Conservation (phyloP, 2,888 invertebrate genomes). For the Apoderus coryli region DNA sequence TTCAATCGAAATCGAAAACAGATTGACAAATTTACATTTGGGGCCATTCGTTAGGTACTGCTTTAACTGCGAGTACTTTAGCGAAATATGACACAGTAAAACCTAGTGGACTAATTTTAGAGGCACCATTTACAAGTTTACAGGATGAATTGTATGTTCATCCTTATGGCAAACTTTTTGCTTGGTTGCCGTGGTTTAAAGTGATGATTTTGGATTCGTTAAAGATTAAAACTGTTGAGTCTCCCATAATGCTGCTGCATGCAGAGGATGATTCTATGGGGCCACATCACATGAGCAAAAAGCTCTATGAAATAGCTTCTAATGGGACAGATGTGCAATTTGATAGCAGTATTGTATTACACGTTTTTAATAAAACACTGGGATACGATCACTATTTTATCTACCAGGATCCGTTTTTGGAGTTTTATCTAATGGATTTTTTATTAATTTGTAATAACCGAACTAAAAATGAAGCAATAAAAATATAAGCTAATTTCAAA, state of each 20-base stretch:
- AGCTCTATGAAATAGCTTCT: constrained; percentile 25
- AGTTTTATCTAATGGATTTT: constrained; percentile 23
- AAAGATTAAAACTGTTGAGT: constrained; percentile 42
- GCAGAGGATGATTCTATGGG: constrained; percentile 83
- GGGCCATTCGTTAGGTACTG: constrained; percentile 29
- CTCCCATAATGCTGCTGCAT: constrained; percentile 79
- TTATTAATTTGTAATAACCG: no score
- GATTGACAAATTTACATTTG: constrained; percentile 26
- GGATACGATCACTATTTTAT: constrained; percentile 20
- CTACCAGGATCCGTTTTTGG: constrained; percentile 24
- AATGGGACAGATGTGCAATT: constrained; percentile 10
- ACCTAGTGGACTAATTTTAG: constrained; percentile 24
- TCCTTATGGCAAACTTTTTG: constrained; percentile 40
- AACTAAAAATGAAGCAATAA: no score
- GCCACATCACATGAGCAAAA: constrained; percentile 63
- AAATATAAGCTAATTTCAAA: no score
- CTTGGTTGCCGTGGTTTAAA: constrained; percentile 75
- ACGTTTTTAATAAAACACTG: constrained; percentile 18
- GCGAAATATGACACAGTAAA: constrained; percentile 14
- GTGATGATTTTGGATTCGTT: constrained; percentile 64
- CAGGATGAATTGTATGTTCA: constrained; percentile 25
- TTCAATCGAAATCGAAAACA: constrained; percentile 23
- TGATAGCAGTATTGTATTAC: constrained; percentile 14
- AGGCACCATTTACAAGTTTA: constrained; percentile 26
- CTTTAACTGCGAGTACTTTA: constrained; percentile 24